Conservation (phyloP, 2,797 vertebrate genomes). For the Bradypodion pumilum region DNA sequence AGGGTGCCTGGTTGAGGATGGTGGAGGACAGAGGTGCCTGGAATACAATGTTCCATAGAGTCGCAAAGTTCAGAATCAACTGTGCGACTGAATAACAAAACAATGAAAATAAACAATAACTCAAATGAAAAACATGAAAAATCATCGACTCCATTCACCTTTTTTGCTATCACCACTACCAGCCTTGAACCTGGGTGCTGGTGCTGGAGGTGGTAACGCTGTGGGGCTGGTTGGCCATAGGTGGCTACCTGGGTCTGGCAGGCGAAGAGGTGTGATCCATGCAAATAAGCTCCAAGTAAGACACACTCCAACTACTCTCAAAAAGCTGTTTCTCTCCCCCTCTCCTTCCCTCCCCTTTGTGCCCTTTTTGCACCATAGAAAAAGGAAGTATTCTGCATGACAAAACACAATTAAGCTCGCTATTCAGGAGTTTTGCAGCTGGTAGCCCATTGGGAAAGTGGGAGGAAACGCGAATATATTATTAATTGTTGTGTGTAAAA, state of each 20-base stretch:
- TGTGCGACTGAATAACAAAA: no score
- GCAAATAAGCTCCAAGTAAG: constrained; percentile 70
- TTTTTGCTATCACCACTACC: background rate
- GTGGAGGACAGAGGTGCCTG: no score
- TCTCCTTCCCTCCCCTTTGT: background rate
- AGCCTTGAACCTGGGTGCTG: background rate
- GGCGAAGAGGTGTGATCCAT: constrained; percentile 70
- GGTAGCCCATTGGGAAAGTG: constrained; percentile 88
- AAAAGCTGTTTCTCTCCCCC: constrained; percentile 53
- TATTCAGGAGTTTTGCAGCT: constrained; percentile 93
- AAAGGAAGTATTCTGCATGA: constrained; percentile 90
- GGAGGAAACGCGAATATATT: constrained; percentile 85
- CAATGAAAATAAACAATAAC: no score
- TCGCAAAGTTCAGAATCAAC: no score
- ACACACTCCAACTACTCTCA: constrained; percentile 75
- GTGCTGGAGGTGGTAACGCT: no score
- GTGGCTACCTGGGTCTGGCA: constrained; percentile 70
- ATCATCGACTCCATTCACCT: background rate
- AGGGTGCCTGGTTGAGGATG: no score
- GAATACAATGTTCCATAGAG: no score
- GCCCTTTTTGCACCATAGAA: constrained; percentile 85
- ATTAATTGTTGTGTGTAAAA: constrained; percentile 79
- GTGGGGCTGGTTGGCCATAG: background rate
- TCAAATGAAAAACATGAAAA: background rate
- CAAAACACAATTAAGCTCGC: constrained; percentile 97